These are phyloP conservation scores for Psittacula echo DNA, from an alignment of 2,797 vertebrate genomes.

Conservation along the genomic window DNA sequence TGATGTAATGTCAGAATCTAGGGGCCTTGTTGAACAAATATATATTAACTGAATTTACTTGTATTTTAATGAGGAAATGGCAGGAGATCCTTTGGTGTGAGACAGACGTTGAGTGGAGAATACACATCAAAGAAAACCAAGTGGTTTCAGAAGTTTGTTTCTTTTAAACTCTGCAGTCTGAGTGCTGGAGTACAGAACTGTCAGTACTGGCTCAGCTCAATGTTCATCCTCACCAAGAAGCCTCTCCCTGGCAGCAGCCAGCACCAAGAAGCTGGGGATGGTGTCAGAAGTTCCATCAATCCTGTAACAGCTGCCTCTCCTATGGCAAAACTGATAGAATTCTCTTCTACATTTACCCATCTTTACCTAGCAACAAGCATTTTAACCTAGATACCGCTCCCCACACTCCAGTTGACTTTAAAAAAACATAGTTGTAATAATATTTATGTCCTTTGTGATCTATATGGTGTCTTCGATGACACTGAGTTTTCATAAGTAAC, in stretches of 20 bases:
- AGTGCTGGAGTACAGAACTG: not conserved
- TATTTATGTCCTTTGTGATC: not conserved
- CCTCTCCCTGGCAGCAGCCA: not conserved
- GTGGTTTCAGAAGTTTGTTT: not conserved
- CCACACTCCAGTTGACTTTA: not conserved
- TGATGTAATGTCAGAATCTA: not conserved
- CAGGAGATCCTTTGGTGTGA: conserved; percentile 4
- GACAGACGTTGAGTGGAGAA: not conserved
- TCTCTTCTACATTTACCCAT: not conserved
- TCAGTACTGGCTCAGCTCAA: not conserved
- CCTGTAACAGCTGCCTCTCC: not conserved
- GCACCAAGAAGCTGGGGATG: not conserved
- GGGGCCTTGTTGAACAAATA: not conserved
- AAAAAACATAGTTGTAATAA: not conserved
- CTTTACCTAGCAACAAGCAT: not conserved
- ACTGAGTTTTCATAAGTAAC: not conserved
- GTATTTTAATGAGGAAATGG: conserved; percentile 37
- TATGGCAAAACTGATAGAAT: not conserved
- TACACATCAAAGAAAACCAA: not conserved
- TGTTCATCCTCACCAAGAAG: not conserved
- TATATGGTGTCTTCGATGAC: not conserved
- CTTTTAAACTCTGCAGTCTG: not conserved
- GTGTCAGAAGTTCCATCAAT: not conserved
- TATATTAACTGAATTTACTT: not conserved
- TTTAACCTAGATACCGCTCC: not conserved